A percentile compares a stretch with the other conserved stretches of the same genome.
Evolutionary conservation across 53 echinoderm and acorn worm species (phyloP).

Genomic region (Zoroaster sp.): DNA sequence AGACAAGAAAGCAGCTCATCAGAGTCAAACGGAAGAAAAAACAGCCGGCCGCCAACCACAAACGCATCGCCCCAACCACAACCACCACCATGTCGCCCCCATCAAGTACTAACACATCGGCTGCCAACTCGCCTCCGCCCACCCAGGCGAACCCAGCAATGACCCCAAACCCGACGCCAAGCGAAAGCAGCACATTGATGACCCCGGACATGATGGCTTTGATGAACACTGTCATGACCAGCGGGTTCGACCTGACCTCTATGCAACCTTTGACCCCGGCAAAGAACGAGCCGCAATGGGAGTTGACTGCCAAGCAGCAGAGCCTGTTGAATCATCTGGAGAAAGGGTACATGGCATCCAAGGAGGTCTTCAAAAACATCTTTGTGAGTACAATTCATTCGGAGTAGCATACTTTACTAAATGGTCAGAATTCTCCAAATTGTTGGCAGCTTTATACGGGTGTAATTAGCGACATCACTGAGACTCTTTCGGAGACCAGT

Average conservation of each 20-base stretch:
- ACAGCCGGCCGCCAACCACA: conserved; percentile 18
- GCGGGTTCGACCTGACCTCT: background rate
- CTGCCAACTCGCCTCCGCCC: background rate
- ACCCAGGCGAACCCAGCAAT: background rate
- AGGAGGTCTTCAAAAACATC: conserved; percentile 89
- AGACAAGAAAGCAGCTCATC: conserved; percentile 82
- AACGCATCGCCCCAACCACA: background rate
- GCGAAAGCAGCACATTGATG: background rate
- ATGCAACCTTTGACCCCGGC: conserved; percentile 3
- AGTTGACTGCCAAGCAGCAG: conserved; percentile 63
- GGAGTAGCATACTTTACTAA: background rate
- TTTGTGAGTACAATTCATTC: conserved; percentile 60
- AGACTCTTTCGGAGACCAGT: no score
- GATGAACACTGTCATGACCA: conserved; percentile 15
- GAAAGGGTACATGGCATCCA: conserved; percentile 89
- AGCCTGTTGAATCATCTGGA: conserved; percentile 74
- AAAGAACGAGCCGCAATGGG: background rate
- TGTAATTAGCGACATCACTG: no score
- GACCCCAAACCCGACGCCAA: background rate
- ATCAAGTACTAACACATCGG: conserved; percentile 18
- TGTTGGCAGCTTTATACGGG: no score
- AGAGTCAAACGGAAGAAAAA: conserved; percentile 85
- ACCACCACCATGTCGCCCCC: background rate
- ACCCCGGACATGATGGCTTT: conserved; percentile 3
- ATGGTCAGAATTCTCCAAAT: background rate